Conservation (phyloP, 2,113 vertebrate genomes). For the Danio rerio region DNA sequence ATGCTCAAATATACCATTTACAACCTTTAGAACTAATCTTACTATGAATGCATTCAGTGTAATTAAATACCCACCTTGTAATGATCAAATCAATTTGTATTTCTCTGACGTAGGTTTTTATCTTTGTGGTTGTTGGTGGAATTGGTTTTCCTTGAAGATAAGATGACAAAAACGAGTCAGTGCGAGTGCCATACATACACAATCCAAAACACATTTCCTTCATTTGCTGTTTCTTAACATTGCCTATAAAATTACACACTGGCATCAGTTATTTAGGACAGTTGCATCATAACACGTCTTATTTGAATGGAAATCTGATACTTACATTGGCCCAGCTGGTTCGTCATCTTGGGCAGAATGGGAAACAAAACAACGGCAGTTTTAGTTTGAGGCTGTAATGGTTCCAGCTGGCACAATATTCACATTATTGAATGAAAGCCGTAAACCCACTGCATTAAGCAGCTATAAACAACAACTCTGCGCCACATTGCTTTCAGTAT, state of each 20-base stretch:
- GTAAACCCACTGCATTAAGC: not conserved
- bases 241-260: not conserved
- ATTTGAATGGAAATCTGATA: constrained; percentile 53
- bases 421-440: not conserved
- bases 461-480: constrained; percentile 28
- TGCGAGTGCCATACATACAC: not conserved
- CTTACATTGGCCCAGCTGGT: constrained; percentile 96
- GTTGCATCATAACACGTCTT: not conserved
- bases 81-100: constrained; percentile 86
- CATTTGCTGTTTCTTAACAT: not conserved
- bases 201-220: not conserved
- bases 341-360: constrained; percentile 86
- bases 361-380: constrained; percentile 66
- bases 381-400: constrained; percentile 57
- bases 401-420: constrained; percentile 8
- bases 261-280: constrained; percentile 2
- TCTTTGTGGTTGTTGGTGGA: constrained; percentile 99
- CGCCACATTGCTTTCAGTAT: constrained; percentile 20
- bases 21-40: no score
- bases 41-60: not conserved
- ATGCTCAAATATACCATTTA: no score
- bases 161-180: constrained; percentile 39
- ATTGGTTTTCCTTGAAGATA: constrained; percentile 90
- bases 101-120: constrained; percentile 99
- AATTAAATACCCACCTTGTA: constrained; percentile 70